Percentiles rank a stretch among this genome's conserved stretches.
Evolutionary conservation across 2,797 vertebrate genomes (phyloP).

Genomic region (Galaxias olidus): DNA sequence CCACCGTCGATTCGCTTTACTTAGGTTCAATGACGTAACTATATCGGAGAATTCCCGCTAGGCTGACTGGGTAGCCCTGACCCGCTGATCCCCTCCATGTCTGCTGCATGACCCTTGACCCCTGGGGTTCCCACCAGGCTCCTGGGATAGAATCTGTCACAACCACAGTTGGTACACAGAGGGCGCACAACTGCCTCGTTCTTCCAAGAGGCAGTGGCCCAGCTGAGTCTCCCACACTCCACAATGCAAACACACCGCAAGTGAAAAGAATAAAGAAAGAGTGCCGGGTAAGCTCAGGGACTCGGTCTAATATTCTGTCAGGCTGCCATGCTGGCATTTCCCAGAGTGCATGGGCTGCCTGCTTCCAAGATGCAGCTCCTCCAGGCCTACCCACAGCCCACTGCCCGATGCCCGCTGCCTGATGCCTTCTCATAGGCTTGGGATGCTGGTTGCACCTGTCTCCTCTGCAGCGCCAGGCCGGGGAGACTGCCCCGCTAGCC

Average conservation of each 20-base stretch:
- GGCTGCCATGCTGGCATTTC: slow-evolving; percentile 53
- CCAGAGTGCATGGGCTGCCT: slow-evolving; percentile 49
- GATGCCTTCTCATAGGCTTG: slow-evolving; percentile 54
- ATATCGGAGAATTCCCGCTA: slow-evolving; percentile 6
- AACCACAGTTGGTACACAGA: slow-evolving; percentile 12
- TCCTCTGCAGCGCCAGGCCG: slow-evolving; percentile 72
- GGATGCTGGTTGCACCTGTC: slow-evolving; percentile 76
- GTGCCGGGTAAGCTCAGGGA: no score
- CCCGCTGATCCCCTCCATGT: slow-evolving; percentile 11
- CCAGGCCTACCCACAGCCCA: neutral
- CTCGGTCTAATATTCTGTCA: slow-evolving; percentile 42
- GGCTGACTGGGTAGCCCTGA: slow-evolving; percentile 22
- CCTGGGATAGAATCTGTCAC: slow-evolving; percentile 2
- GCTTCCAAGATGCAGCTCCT: slow-evolving; percentile 59
- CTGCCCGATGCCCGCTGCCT: slow-evolving; percentile 12
- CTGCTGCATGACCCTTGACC: slow-evolving; percentile 21
- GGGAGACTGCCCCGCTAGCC: slow-evolving; percentile 66
- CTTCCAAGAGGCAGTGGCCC: no score
- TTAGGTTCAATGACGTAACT: slow-evolving; percentile 4
- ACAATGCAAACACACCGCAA: neutral
- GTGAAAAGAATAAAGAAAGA: slow-evolving; percentile 11
- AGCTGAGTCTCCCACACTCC: slow-evolving; percentile 31
- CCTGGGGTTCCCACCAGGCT: neutral
- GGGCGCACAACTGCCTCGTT: slow-evolving; percentile 21
- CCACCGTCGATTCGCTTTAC: no score